Evolutionary conservation across 1,140 invertebrate species (phyloP), one percentile per base, ranked within the genome.

Genomic region (Bilobella aurantiaca): DNA sequence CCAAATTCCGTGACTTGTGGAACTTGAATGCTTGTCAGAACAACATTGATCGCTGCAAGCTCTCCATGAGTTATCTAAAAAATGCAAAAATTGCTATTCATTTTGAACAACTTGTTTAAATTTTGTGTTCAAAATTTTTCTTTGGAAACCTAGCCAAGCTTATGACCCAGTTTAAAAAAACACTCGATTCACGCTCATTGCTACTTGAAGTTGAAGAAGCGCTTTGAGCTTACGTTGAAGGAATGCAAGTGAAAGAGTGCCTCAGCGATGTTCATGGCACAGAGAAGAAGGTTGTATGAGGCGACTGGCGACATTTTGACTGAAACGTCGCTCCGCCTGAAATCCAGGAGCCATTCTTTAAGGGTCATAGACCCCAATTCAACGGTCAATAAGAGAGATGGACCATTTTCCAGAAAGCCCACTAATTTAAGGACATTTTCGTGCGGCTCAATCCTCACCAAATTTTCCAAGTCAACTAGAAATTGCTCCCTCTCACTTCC

Each of bases 1-100:
- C 87, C 87, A 77, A 86, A 87, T 46, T 86, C 85, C 69, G 83
- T 81, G n/a, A 90, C 76, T 78, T 89, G 89, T 1, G 86, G 84
- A 23, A 79, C 78, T 42, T 80, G 81, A 63, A 81, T 80, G 62
- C 84, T 81, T 32, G 78, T 77, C 23, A 90, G 77, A 0, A 82
- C 75, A 30, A 92, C 79, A 75, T 87, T 90, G 49, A 87, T 81
- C 3, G 87, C 83, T 73, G 85, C 85, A 1, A 92, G 77, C 63
- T 85, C 81, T 57, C 83, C 84, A 73, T 92, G 89, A 12, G 84
- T 74, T 63, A 91, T 83, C 77, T 86, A 78, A 28, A 81, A 79
- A 63, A 72, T 12, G 25, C n/a, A 56, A 56, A 56, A 56, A 56
- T 56, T 56, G 14, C 25, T 8, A 56, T 8, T n/a, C n/a, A n/a